A percentile compares a stretch with the other conserved stretches of the same genome.
Conservation (phyloP, 2,113 vertebrate species). For the Solea senegalensis region DNA sequence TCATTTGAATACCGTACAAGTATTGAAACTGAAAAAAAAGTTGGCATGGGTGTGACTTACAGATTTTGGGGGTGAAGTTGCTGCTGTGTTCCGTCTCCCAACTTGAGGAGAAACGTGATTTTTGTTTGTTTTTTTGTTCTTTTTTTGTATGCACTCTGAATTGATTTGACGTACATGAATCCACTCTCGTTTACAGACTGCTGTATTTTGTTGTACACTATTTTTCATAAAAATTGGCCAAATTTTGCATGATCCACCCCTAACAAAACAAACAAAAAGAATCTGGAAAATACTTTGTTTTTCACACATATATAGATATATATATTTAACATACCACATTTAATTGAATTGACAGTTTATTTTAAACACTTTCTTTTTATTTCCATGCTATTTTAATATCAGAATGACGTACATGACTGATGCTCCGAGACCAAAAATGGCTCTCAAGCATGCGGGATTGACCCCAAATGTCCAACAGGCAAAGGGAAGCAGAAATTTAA, state of each 20-base stretch:
- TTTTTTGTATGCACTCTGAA: constrained; percentile 77
- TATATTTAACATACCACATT: constrained; percentile 13
- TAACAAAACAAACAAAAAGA: constrained; percentile 46
- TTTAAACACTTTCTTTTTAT: not conserved
- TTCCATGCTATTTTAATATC: constrained; percentile 15
- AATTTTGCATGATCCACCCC: constrained; percentile 83
- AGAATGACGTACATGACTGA: constrained; percentile 23
- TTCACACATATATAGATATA: not conserved
- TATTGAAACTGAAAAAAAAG: constrained; percentile 83
- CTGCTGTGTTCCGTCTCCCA: constrained; percentile 79
- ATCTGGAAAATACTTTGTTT: constrained; percentile 11
- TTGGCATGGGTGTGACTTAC: constrained; percentile 70
- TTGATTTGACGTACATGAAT: constrained; percentile 70
- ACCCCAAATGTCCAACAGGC: constrained; percentile 72
- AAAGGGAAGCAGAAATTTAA: constrained; percentile 87
- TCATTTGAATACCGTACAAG: constrained; percentile 84
- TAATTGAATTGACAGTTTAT: constrained; percentile 11
- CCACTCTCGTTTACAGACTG: constrained; percentile 75
- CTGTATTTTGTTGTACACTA: constrained; percentile 74
- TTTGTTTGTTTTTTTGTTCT: too few relatives aligned
- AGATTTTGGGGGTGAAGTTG: constrained; percentile 70
- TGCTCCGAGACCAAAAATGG: constrained; percentile 33
- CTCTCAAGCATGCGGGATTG: constrained; percentile 56
- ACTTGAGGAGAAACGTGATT: constrained; percentile 54
- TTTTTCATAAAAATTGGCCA: constrained; percentile 63